These are phyloP conservation scores for Drosophila siamana DNA, from an alignment of 2,888 invertebrate genomes.

Conservation along the genomic window DNA sequence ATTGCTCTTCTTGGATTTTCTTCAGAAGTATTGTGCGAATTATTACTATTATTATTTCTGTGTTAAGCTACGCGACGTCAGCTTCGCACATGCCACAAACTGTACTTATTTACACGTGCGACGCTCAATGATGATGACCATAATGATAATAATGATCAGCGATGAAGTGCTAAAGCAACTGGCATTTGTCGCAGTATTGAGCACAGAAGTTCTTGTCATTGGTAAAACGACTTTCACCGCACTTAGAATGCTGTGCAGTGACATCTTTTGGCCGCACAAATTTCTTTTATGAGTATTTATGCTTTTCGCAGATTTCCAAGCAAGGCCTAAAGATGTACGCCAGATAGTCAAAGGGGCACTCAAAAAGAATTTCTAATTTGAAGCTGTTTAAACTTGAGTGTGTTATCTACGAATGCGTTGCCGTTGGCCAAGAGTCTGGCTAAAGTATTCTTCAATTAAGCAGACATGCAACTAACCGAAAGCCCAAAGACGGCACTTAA, in stretches of 20 bases:
- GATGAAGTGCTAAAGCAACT: conserved; percentile 30
- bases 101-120: conserved; percentile 72
- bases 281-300: conserved; percentile 59
- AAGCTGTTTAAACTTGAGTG: conserved; percentile 14
- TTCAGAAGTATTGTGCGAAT: conserved; percentile 56
- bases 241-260: conserved; percentile 66
- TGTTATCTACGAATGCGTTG: conserved; percentile 1
- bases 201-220: conserved; percentile 75
- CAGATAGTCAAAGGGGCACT: conserved; percentile 39
- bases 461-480: conserved; percentile 28
- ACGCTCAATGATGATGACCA: conserved; percentile 29
- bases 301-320: conserved; percentile 29
- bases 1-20: conserved; percentile 46
- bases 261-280: conserved; percentile 59
- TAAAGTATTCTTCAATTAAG: conserved; percentile 50
- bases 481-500: conserved; percentile 18
- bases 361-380: conserved; percentile 50
- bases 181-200: conserved; percentile 61
- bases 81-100: conserved; percentile 63
- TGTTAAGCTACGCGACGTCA: conserved; percentile 58
- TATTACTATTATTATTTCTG: conserved; percentile 75
- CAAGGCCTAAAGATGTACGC: conserved; percentile 39
- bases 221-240: conserved; percentile 77
- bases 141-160: conserved; percentile 19
- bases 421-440: conserved; percentile 23